Conservation (phyloP, 2,113 vertebrate genomes). For the Synodontis membranacea region DNA sequence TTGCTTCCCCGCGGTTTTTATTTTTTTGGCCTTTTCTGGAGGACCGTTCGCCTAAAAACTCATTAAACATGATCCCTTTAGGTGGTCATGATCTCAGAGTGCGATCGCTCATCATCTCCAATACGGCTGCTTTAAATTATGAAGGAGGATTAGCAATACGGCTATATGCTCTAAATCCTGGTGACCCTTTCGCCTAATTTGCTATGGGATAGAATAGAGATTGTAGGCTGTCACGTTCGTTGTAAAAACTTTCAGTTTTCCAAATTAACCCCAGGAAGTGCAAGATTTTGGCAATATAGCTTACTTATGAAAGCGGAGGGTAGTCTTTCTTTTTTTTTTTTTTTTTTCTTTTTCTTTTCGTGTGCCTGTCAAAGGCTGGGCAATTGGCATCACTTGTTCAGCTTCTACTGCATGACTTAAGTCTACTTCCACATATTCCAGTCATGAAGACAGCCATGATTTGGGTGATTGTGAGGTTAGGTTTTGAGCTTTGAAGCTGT, state of each 20-base stretch:
- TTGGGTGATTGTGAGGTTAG: slow-evolving; percentile 16
- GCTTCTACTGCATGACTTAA: slow-evolving; percentile 41
- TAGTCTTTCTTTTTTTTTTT: not conserved
- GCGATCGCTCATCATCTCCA: not conserved
- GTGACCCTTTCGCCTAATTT: not conserved
- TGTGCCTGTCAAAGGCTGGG: slow-evolving; percentile 9
- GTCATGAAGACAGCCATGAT: slow-evolving; percentile 21
- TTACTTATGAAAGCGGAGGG: slow-evolving; percentile 6
- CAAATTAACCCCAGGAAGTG: not conserved
- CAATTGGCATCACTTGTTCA: slow-evolving; percentile 44
- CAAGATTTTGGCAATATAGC: slow-evolving; percentile 4
- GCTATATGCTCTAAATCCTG: not conserved
- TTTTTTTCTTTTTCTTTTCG: not conserved
- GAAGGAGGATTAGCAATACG: not conserved
- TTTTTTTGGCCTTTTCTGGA: not conserved
- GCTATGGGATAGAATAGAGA: not conserved
- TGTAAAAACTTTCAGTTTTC: not conserved
- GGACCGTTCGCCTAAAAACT: slow-evolving; percentile 19
- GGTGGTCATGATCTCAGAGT: not conserved
- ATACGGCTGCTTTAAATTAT: not conserved
- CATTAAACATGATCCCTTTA: slow-evolving; percentile 16
- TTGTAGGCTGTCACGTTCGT: not conserved
- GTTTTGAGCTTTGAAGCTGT: not conserved
- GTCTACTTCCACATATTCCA: slow-evolving; percentile 18
- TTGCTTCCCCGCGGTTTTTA: not conserved